Evolutionary conservation across 1,140 invertebrate species (phyloP), one percentile per base, ranked within the genome.

Genomic region (Drosophila lowei): DNA sequence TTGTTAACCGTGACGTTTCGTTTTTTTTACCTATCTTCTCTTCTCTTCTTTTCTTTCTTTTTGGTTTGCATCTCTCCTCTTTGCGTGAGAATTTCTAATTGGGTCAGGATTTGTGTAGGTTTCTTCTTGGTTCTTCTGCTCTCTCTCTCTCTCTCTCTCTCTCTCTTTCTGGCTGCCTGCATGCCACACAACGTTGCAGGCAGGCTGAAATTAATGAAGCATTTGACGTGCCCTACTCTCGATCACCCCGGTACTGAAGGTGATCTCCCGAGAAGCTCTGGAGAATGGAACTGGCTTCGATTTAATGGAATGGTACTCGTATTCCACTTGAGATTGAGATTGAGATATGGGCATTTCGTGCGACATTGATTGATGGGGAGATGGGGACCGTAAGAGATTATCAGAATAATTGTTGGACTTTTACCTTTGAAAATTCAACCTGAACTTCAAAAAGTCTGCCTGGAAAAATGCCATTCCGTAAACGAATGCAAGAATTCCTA

Each of bases 21-120:
- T 66, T 77, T 81, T 64, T 76, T 63, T 43, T 48, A 25, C 48
- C 50, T 23, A 30, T 63, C 28, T 61, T 25, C 48, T 28, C 21
- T 38, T 48, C 6, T 4, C n/a, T 61, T 61, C 48, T 13, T 13
- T 63, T 25, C 23, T 25, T 44, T 50, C 68, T 52, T 23, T 50
- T 50, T 38, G 38, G 30, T 58, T 48, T 64, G 55, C 70, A 50
- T n/a, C 18, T 57, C 52, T 72, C 53, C 71, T 75, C 75, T 88
- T 88, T 64, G 84, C 84, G 83, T 88, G 83, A 88, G 83, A 88
- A 88, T 57, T 70, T 66, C 66, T 70, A 88, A 88, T 88, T 88
- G 67, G 83, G 83, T 88, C 83, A 88, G 46, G 73, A 80, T 68
- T 68, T 68, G 62, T 52, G 42, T 63, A 34, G 34, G 34, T 38